Evolutionary conservation across 1,140 invertebrate genomes (phyloP).

Genomic region (Bombyx mandarina): DNA sequence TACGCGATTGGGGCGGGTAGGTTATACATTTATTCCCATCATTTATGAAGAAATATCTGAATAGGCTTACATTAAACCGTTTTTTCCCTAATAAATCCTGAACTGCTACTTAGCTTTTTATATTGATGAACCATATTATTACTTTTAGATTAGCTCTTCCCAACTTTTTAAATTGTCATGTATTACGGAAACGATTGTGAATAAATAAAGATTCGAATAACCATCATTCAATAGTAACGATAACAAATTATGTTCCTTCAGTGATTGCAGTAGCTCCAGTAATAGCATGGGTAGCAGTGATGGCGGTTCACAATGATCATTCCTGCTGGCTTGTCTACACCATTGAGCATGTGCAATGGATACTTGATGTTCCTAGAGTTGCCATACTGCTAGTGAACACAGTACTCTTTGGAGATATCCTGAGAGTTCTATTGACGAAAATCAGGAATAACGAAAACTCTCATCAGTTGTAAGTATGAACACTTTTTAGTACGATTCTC

Average conservation of each 20-base stretch:
- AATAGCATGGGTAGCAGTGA: slow-evolving; percentile 63
- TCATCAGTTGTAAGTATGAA: slow-evolving; percentile 56
- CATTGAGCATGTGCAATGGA: slow-evolving; percentile 66
- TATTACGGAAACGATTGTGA: too few species aligned
- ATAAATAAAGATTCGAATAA: too few species aligned
- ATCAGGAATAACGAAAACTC: slow-evolving; percentile 62
- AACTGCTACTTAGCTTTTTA: too few species aligned
- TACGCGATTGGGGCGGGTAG: slow-evolving; percentile 49
- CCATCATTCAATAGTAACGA: too few species aligned
- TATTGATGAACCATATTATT: too few species aligned
- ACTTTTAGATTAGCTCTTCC: too few species aligned
- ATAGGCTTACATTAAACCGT: background rate
- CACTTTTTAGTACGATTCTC: too few species aligned
- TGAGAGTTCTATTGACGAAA: slow-evolving; percentile 70
- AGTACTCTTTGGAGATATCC: slow-evolving; percentile 66
- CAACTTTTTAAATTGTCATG: too few species aligned
- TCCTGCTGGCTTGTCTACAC: slow-evolving; percentile 73
- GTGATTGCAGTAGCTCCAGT: slow-evolving; percentile 63
- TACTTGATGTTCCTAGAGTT: slow-evolving; percentile 69
- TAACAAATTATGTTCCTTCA: slow-evolving; percentile 16
- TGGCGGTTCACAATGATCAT: slow-evolving; percentile 51
- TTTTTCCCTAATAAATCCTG: background rate
- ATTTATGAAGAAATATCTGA: slow-evolving; percentile 12
- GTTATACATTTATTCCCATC: slow-evolving; percentile 4
- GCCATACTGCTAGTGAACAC: slow-evolving; percentile 69